A percentile compares a stretch with the other conserved stretches of the same genome.
phyloP scores from a whole-genome alignment of 2,888 invertebrate species.

The Thymelicus acteon region DNA sequence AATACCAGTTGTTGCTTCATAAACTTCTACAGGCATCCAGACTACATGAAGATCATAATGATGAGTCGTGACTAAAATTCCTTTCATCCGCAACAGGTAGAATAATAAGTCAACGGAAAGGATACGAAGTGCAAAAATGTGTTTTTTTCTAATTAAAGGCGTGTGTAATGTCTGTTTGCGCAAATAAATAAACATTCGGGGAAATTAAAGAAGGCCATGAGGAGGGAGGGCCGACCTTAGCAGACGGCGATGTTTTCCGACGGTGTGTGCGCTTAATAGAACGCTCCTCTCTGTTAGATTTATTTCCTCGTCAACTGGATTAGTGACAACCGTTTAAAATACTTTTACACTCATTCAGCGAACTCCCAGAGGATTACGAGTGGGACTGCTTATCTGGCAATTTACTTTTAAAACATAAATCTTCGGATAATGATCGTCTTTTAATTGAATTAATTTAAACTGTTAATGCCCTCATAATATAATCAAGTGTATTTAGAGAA shows the following conservation, averaged over 20 bases:
- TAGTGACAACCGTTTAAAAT: slow-evolving; percentile 36
- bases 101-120: slow-evolving; percentile 43
- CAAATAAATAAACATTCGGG: slow-evolving; percentile 74
- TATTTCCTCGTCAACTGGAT: slow-evolving; percentile 39
- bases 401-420: slow-evolving; percentile 7
- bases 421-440: background rate
- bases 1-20: slow-evolving; percentile 5
- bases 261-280: slow-evolving; percentile 36
- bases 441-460: background rate
- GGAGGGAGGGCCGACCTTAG: slow-evolving; percentile 46
- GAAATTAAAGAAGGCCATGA: slow-evolving; percentile 69
- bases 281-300: slow-evolving; percentile 36
- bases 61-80: slow-evolving; percentile 11
- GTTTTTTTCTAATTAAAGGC: slow-evolving; percentile 50
- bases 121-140: slow-evolving; percentile 49
- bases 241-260: slow-evolving; percentile 33
- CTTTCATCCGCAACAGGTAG: slow-evolving; percentile 26
- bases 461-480: background rate
- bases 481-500: background rate
- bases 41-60: slow-evolving; percentile 10
- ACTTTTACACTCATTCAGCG: slow-evolving; percentile 24
- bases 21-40: background rate
- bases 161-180: slow-evolving; percentile 66
- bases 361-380: slow-evolving; percentile 7
- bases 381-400: slow-evolving; percentile 11